Evolutionary conservation across 2,888 invertebrate genomes (phyloP).

Genomic region (Aphidius colemani): DNA sequence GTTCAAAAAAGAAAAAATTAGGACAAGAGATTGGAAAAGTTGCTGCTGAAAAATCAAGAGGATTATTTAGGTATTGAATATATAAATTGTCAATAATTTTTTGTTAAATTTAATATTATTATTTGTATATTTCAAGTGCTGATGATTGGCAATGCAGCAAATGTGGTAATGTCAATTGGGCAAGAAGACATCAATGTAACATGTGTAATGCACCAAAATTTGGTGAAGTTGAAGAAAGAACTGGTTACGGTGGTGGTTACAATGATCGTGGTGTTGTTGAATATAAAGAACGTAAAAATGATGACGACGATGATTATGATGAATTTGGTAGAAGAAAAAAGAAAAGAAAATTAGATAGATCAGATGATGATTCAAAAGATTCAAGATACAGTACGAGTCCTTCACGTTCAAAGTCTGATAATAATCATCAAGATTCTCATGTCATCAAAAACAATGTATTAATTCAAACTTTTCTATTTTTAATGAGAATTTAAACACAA

Average conservation of each 20-base stretch:
- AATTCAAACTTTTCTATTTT: not conserved
- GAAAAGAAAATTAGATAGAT: slow-evolving; percentile 63
- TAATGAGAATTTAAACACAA: too few species aligned
- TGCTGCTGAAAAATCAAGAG: slow-evolving; percentile 96
- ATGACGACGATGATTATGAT: slow-evolving; percentile 94
- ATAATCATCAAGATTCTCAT: slow-evolving; percentile 38
- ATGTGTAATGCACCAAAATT: slow-evolving; percentile 99
- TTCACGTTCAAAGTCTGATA: slow-evolving; percentile 38
- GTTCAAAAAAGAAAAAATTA: slow-evolving; percentile 77
- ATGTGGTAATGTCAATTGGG: slow-evolving; percentile 99
- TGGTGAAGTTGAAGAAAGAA: slow-evolving; percentile 85
- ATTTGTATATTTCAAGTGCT: slow-evolving; percentile 69
- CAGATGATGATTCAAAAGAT: slow-evolving; percentile 56
- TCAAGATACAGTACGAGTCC: slow-evolving; percentile 50
- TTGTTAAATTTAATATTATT: not conserved
- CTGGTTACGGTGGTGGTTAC: slow-evolving; percentile 87
- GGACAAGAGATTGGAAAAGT: slow-evolving; percentile 98
- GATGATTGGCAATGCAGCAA: slow-evolving; percentile 99
- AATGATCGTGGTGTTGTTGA: slow-evolving; percentile 96
- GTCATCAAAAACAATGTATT: slow-evolving; percentile 40
- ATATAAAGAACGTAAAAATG: slow-evolving; percentile 84
- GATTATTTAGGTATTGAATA: slow-evolving; percentile 68
- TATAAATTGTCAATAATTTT: not conserved
- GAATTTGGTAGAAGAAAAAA: slow-evolving; percentile 78
- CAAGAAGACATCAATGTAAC: slow-evolving; percentile 92